Conservation (phyloP, 2,888 invertebrate species). For the Eristalinus sepulchralis region DNA sequence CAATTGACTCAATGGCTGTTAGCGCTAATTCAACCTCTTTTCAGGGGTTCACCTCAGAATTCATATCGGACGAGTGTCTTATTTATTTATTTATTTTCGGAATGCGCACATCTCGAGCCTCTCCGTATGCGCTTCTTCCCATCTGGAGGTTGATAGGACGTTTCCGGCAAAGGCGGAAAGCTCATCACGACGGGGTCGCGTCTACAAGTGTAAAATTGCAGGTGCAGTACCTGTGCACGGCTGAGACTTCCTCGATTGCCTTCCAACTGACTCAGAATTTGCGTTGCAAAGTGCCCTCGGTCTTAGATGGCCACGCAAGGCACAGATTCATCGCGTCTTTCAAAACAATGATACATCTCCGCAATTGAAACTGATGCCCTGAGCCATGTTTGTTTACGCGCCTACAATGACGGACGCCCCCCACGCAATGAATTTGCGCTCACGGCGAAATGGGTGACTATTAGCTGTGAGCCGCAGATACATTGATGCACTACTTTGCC, state of each 20-base stretch:
- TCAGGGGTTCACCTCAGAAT: background rate
- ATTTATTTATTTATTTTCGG: background rate
- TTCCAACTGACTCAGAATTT: background rate
- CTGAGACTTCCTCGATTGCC: background rate
- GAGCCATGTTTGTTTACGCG: conserved; percentile 10
- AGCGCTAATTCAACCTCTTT: background rate
- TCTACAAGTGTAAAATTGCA: conserved; percentile 19
- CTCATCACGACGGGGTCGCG: conserved; percentile 4
- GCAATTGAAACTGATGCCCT: conserved; percentile 3
- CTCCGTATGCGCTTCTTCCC: background rate
- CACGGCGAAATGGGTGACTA: conserved; percentile 9
- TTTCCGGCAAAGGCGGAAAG: conserved; percentile 29
- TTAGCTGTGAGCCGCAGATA: background rate
- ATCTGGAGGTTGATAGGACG: conserved; percentile 17
- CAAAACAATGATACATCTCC: background rate
- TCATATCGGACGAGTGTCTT: background rate
- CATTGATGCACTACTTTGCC: conserved; percentile 8
- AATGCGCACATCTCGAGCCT: background rate
- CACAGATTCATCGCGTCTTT: background rate
- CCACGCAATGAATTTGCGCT: conserved; percentile 31
- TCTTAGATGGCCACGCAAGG: background rate
- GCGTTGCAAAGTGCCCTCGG: conserved; percentile 9
- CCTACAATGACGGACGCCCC: conserved; percentile 22
- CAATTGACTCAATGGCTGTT: conserved; percentile 18
- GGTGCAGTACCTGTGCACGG: conserved; percentile 11